Percentiles rank a stretch among this genome's conserved stretches.
Evolutionary conservation across 2,113 vertebrate genomes (phyloP).

Genomic region (Trogon melanurus): DNA sequence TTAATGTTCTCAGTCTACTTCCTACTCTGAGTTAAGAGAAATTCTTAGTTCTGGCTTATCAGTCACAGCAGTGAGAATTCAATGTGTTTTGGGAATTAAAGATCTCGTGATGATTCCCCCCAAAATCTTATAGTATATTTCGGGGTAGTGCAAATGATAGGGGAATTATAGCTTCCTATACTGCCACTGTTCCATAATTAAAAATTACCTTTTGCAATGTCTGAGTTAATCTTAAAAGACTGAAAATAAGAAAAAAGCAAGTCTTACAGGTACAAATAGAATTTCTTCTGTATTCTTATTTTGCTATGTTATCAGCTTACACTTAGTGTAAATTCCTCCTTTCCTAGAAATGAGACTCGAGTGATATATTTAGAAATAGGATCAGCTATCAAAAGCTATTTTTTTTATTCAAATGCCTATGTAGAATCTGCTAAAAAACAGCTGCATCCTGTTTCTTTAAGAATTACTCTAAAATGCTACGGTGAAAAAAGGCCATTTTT

Average conservation of each 20-base stretch:
- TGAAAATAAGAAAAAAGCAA: not conserved
- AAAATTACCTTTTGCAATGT: not conserved
- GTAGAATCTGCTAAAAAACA: slow-evolving; percentile 7
- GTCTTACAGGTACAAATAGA: not conserved
- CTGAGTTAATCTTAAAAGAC: not conserved
- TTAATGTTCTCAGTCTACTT: not conserved
- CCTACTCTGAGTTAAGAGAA: not conserved
- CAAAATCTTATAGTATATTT: not conserved
- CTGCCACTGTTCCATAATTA: not conserved
- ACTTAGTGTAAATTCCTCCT: not conserved
- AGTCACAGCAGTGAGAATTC: not conserved
- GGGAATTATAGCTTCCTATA: not conserved
- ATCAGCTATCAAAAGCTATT: slow-evolving; percentile 25
- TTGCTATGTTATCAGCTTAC: slow-evolving; percentile 14
- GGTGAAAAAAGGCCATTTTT: slow-evolving; percentile 69
- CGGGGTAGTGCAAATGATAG: not conserved
- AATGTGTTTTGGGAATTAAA: not conserved
- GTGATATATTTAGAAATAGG: slow-evolving; percentile 58
- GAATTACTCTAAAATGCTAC: slow-evolving; percentile 49
- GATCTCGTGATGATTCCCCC: fast-evolving
- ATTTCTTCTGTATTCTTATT: slow-evolving; percentile 37
- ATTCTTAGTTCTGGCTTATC: not conserved
- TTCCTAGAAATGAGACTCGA: slow-evolving; percentile 40
- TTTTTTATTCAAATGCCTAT: not conserved
- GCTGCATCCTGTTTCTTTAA: slow-evolving; percentile 69